phyloP scores from a whole-genome alignment of 2,113 vertebrate species.

The Indri indri region DNA sequence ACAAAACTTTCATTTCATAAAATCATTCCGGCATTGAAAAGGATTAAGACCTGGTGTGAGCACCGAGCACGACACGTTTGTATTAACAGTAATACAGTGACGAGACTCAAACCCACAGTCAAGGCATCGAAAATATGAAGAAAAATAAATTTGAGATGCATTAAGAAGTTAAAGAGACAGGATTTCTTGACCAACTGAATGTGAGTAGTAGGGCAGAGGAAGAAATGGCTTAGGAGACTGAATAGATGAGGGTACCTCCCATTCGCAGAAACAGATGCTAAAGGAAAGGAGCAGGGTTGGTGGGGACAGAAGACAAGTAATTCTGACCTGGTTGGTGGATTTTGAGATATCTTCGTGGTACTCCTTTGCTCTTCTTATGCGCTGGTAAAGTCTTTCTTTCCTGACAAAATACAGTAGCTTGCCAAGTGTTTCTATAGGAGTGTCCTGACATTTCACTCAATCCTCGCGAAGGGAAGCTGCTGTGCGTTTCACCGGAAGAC shows the following conservation, averaged over 20 bases:
- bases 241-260: background rate
- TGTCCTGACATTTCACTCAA: background rate
- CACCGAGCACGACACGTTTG: background rate
- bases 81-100: background rate
- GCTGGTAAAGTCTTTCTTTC: background rate
- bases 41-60: background rate
- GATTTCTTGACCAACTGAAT: background rate
- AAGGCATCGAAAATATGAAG: background rate
- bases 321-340: background rate
- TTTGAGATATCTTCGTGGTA: background rate
- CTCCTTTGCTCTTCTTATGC: background rate
- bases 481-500: background rate
- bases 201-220: background rate
- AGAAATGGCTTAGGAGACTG: background rate
- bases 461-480: background rate
- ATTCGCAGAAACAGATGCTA: background rate
- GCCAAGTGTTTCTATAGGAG: background rate
- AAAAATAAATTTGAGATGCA: background rate
- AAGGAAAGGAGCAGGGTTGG: background rate
- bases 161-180: background rate
- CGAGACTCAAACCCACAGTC: background rate
- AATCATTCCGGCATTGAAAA: background rate
- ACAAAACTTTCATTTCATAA: background rate
- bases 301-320: background rate
- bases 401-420: background rate